These are phyloP conservation scores for Ammospiza nelsoni DNA, from an alignment of 2,113 vertebrate genomes.

Conservation along the genomic window DNA sequence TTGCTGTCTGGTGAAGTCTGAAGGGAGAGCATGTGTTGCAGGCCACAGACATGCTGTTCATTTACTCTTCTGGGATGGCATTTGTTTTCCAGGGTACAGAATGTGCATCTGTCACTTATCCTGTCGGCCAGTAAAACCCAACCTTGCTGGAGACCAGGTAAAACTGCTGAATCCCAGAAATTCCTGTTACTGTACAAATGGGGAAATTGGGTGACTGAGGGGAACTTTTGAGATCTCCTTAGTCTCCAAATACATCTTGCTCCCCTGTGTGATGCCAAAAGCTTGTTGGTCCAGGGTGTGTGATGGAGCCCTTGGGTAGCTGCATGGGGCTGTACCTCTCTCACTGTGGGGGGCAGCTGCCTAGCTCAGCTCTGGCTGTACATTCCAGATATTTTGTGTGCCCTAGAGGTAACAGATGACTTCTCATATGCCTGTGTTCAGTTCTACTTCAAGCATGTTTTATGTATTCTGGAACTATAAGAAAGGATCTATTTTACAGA, in stretches of 20 bases:
- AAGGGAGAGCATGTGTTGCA: neutral
- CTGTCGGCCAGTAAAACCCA: constrained; percentile 86
- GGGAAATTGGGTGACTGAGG: neutral
- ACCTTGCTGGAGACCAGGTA: constrained; percentile 84
- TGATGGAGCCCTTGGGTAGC: neutral
- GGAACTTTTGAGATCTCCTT: neutral
- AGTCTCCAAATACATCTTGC: neutral
- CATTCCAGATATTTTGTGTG: neutral
- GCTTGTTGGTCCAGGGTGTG: neutral
- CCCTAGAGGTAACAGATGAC: neutral
- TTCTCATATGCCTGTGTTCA: neutral
- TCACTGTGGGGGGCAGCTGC: neutral
- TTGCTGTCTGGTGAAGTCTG: neutral
- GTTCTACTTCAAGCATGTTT: neutral
- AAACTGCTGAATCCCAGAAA: neutral
- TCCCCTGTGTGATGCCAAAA: neutral
- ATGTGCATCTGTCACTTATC: constrained; percentile 98
- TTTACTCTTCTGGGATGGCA: neutral
- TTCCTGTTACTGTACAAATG: neutral
- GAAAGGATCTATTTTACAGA: constrained; percentile 57
- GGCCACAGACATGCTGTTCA: neutral
- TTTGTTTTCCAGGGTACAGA: constrained; percentile 83
- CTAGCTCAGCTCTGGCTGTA: neutral
- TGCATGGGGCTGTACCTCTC: neutral
- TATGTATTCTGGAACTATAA: neutral